phyloP scores from a whole-genome alignment of 1,140 invertebrate genomes.

The Apis cerana region DNA sequence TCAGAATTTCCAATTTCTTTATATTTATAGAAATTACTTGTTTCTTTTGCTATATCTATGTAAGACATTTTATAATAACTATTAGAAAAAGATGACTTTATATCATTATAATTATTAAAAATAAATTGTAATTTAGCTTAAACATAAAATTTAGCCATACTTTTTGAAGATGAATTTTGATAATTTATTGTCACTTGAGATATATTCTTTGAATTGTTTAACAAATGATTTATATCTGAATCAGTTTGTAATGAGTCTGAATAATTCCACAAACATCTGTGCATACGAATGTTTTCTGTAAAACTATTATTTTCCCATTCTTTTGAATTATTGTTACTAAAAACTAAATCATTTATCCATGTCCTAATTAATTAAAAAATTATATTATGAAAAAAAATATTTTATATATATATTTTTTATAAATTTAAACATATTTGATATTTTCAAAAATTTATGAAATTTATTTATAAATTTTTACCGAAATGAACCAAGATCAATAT shows the following conservation, averaged over 20 bases:
- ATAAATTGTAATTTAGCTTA: neutral
- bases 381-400: neutral
- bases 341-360: slow-evolving; percentile 27
- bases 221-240: neutral
- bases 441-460: neutral
- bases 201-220: neutral
- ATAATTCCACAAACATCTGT: neutral
- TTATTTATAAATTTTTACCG: slow-evolving; percentile 41
- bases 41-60: neutral
- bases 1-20: slow-evolving; percentile 23
- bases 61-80: neutral
- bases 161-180: neutral
- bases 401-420: neutral
- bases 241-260: neutral
- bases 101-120: neutral
- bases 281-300: neutral
- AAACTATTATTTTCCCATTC: neutral
- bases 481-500: slow-evolving; percentile 54
- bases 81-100: neutral
- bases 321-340: neutral
- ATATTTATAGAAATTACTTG: slow-evolving; percentile 13
- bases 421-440: neutral
- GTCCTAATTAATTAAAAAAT: neutral
- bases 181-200: neutral
- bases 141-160: neutral